These are phyloP conservation scores for Zenarchopterus dispar DNA, from an alignment of 2,797 vertebrate genomes.

Conservation along the genomic window DNA sequence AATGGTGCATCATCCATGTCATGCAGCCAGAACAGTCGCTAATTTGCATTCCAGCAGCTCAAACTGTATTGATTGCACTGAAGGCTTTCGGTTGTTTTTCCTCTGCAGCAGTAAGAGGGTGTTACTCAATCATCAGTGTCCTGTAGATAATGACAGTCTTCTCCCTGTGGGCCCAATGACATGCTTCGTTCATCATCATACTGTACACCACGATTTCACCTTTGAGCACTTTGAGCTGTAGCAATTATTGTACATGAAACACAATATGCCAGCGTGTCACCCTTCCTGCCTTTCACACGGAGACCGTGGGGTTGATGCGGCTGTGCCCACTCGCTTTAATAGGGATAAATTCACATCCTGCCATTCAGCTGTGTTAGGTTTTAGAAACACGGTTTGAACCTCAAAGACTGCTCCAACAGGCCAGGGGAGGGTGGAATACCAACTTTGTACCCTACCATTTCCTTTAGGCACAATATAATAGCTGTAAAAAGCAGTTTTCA, in stretches of 20 bases:
- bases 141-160: conserved; percentile 65
- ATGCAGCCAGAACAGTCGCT: conserved; percentile 47
- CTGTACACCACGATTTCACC: conserved; percentile 46
- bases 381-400: conserved; percentile 28
- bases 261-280: conserved; percentile 51
- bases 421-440: conserved; percentile 15
- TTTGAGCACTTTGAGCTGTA: conserved; percentile 49
- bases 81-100: conserved; percentile 68
- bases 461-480: conserved; percentile 38
- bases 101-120: conserved; percentile 54
- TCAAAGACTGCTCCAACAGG: conserved; percentile 24
- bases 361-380: conserved; percentile 38
- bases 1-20: conserved; percentile 72
- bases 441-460: conserved; percentile 46
- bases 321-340: conserved; percentile 55
- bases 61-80: conserved; percentile 70
- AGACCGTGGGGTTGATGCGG: conserved; percentile 48
- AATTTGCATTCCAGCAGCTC: conserved; percentile 75
- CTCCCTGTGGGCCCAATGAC: conserved; percentile 61
- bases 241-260: conserved; percentile 61
- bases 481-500: conserved; percentile 30
- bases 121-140: conserved; percentile 66
- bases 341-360: conserved; percentile 52
- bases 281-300: conserved; percentile 33
- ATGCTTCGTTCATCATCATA: conserved; percentile 45